Evolutionary conservation across 30 jellyfish, hydroid and myxozoan genomes (phyloP).

Genomic region (Chironex yamaguchii): DNA sequence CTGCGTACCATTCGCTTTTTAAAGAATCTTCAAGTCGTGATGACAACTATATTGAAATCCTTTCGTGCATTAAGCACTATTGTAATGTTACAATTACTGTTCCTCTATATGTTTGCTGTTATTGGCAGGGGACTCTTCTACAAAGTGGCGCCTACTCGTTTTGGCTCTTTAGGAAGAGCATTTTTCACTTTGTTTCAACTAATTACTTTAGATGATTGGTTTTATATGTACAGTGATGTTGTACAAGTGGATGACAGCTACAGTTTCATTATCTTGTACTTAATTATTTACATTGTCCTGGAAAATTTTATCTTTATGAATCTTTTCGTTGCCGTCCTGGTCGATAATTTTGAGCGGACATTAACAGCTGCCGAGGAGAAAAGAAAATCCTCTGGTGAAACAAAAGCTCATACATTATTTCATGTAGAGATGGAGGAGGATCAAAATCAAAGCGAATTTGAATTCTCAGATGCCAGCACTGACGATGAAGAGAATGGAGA

Average conservation of each 20-base stretch:
- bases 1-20: constrained; percentile 90
- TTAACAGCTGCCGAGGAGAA: constrained; percentile 88
- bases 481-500: constrained; percentile 49
- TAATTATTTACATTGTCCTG: constrained; percentile 79
- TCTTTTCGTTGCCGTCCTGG: constrained; percentile 94
- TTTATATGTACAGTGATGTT: constrained; percentile 67
- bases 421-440: constrained; percentile 68
- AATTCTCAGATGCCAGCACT: constrained; percentile 51
- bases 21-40: constrained; percentile 85
- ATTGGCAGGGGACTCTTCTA: constrained; percentile 90
- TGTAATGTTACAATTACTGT: constrained; percentile 80
- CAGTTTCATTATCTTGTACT: constrained; percentile 65
- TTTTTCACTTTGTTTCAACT: constrained; percentile 83
- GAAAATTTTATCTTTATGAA: constrained; percentile 91
- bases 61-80: constrained; percentile 91
- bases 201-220: constrained; percentile 93
- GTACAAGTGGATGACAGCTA: constrained; percentile 35
- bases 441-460: constrained; percentile 38
- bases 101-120: constrained; percentile 92
- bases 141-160: constrained; percentile 77
- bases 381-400: constrained; percentile 45
- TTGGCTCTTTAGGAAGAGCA: constrained; percentile 80
- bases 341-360: constrained; percentile 91
- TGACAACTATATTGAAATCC: constrained; percentile 88
- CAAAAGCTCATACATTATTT: constrained; percentile 21